These are phyloP conservation scores for Sturmia bella DNA, from an alignment of 2,888 invertebrate species.

Conservation along the genomic window DNA sequence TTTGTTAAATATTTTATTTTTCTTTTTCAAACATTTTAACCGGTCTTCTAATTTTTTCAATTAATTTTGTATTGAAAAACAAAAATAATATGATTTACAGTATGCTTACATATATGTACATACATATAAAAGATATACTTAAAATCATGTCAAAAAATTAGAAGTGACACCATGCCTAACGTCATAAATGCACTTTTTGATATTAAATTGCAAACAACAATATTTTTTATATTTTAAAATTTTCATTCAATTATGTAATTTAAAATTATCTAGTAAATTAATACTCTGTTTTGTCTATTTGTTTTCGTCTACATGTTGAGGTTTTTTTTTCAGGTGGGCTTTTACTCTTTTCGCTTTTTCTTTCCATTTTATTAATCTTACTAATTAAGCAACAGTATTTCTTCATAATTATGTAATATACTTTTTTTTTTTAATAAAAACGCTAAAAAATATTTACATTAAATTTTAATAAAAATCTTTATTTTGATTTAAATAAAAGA, in stretches of 20 bases:
- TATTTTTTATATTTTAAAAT: constrained; percentile 44
- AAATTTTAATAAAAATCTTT: constrained; percentile 45
- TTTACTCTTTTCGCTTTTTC: constrained; percentile 18
- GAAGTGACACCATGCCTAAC: background rate
- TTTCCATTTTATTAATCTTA: constrained; percentile 43
- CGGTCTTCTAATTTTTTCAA: constrained; percentile 25
- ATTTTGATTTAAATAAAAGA: constrained; percentile 43
- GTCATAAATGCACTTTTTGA: constrained; percentile 31
- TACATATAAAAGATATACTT: no score
- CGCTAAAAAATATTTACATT: constrained; percentile 45
- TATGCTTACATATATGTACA: no score
- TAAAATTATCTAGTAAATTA: constrained; percentile 20
- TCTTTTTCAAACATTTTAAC: constrained; percentile 23
- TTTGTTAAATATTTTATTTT: constrained; percentile 60
- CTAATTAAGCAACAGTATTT: constrained; percentile 63
- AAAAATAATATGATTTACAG: constrained; percentile 9
- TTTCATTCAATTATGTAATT: constrained; percentile 36
- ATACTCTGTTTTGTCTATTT: constrained; percentile 9
- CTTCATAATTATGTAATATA: constrained; percentile 63
- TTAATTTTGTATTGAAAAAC: constrained; percentile 24
- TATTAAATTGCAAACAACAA: constrained; percentile 16
- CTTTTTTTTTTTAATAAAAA: constrained; percentile 46
- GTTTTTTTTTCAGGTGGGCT: constrained; percentile 32
- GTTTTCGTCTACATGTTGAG: constrained; percentile 29
- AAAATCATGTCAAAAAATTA: no score